Percentiles rank a stretch among this genome's conserved stretches.
These are phyloP conservation scores for Amblyornis subalaris DNA, from an alignment of 2,113 vertebrate genomes.

Conservation along the genomic window DNA sequence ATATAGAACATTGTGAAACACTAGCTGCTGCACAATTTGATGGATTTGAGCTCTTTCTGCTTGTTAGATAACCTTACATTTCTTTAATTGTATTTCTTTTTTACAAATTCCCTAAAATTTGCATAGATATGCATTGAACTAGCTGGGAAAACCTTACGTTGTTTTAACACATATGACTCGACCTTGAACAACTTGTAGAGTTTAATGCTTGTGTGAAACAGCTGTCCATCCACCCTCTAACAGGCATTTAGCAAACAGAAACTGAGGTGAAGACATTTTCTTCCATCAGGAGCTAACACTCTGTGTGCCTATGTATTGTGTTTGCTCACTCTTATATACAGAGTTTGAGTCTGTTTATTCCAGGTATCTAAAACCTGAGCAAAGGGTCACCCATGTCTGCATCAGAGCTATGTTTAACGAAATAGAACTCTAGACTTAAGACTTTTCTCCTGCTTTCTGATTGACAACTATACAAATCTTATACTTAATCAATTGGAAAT, in stretches of 20 bases:
- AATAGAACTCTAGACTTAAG: background rate
- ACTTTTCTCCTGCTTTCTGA: background rate
- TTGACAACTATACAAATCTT: background rate
- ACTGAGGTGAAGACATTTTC: background rate
- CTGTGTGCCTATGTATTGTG: background rate
- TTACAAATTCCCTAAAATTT: background rate
- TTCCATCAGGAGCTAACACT: background rate
- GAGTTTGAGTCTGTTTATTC: background rate
- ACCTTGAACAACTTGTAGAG: background rate
- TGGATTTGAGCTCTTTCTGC: background rate
- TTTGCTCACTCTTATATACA: accelerated
- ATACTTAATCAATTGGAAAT: background rate
- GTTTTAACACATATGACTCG: background rate
- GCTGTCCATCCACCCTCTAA: too few species aligned
- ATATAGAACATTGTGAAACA: background rate
- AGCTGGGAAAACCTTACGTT: background rate
- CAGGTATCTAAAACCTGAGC: background rate
- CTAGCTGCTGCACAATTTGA: background rate
- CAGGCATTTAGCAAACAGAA: background rate
- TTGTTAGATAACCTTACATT: background rate
- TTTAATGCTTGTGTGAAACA: background rate
- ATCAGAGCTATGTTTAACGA: background rate
- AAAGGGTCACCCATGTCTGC: background rate
- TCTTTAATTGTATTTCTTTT: background rate
- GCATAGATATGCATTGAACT: background rate